phyloP scores from a whole-genome alignment of 2,113 vertebrate species.

The Danionella cerebrum region DNA sequence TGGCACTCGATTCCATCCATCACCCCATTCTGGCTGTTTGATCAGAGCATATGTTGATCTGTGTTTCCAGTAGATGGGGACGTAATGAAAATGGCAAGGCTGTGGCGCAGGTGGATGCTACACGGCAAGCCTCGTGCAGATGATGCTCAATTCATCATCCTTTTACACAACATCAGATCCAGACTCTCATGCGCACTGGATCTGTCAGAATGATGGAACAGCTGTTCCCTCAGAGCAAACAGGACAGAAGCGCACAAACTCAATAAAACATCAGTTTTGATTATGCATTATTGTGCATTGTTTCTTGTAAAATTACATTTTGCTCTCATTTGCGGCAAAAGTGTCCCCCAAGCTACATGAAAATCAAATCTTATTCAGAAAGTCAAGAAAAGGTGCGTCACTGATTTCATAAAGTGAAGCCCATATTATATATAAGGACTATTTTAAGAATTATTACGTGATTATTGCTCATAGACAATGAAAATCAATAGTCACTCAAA shows the following conservation, averaged over 20 bases:
- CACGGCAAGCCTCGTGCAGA: slow-evolving; percentile 5
- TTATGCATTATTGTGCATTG: too few species aligned
- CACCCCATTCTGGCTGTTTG: not conserved
- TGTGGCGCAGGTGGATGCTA: slow-evolving; percentile 29
- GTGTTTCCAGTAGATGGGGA: not conserved
- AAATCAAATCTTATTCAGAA: too few species aligned
- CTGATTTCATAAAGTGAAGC: too few species aligned
- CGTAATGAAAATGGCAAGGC: not conserved
- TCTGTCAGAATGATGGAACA: slow-evolving; percentile 51
- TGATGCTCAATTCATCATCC: slow-evolving; percentile 46
- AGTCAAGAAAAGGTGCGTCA: too few species aligned
- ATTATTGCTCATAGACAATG: too few species aligned
- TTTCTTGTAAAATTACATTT: too few species aligned
- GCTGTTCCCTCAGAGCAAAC: slow-evolving; percentile 29
- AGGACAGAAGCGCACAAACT: slow-evolving; percentile 34
- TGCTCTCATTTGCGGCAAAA: too few species aligned
- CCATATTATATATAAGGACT: too few species aligned
- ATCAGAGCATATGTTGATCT: slow-evolving; percentile 25
- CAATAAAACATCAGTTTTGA: slow-evolving; percentile 44
- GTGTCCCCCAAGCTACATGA: too few species aligned
- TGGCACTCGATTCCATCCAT: slow-evolving; percentile 9
- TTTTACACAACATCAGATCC: slow-evolving; percentile 45
- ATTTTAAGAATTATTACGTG: too few species aligned
- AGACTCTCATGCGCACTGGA: slow-evolving; percentile 32
- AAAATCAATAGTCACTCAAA: too few species aligned